phyloP scores from a whole-genome alignment of 2,113 vertebrate genomes.

The Rhinogobius similis region DNA sequence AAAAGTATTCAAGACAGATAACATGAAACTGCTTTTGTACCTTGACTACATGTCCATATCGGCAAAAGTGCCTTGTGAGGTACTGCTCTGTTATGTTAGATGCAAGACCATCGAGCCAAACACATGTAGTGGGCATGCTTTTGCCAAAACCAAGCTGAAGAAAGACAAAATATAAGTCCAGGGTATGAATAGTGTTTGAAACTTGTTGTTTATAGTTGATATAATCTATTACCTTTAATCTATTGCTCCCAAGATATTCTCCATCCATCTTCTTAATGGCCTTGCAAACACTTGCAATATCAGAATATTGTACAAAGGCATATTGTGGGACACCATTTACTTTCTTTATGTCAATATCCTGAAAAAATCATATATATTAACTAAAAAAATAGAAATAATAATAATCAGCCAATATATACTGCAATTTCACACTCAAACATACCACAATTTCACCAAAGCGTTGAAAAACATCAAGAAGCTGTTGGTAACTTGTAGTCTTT shows the following conservation, averaged over 20 bases:
- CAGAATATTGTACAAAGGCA: conserved; percentile 96
- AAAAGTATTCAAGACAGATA: conserved; percentile 6
- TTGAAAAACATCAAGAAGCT: conserved; percentile 96
- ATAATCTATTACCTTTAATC: conserved; percentile 86
- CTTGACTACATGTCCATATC: conserved; percentile 96
- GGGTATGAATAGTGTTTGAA: conserved; percentile 1
- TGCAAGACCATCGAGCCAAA: conserved; percentile 97
- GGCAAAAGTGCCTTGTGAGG: conserved; percentile 95
- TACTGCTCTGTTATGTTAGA: conserved; percentile 96
- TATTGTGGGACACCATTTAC: conserved; percentile 97
- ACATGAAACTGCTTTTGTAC: conserved; percentile 68
- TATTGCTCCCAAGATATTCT: conserved; percentile 95
- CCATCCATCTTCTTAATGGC: conserved; percentile 99
- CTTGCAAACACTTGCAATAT: conserved; percentile 98
- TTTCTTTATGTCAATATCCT: conserved; percentile 98
- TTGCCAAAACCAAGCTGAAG: conserved; percentile 97
- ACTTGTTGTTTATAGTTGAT: background rate
- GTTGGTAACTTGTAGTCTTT: conserved; percentile 95
- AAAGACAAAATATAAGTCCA: conserved; percentile 27
- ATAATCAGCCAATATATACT: background rate
- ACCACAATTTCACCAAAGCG: conserved; percentile 99
- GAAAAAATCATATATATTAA: conserved; percentile 19
- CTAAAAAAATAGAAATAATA: background rate
- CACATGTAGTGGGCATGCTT: conserved; percentile 98
- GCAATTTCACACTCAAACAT: conserved; percentile 43